Conservation (phyloP, 2,888 invertebrate species). For the Drosophila eohydei region DNA sequence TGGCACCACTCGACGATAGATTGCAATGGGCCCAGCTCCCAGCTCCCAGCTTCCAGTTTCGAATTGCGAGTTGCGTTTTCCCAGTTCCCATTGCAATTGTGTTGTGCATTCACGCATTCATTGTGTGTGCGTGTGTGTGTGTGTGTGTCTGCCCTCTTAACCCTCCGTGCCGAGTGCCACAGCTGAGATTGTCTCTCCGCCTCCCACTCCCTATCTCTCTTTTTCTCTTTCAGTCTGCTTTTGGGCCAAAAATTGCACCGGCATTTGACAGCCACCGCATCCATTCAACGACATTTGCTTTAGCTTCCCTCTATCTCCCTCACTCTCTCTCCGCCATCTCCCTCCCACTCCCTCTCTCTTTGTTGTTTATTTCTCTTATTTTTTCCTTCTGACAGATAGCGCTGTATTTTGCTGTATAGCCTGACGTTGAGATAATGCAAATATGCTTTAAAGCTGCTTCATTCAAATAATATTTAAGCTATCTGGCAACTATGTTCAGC, state of each 20-base stretch:
- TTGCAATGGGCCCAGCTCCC: constrained; percentile 43
- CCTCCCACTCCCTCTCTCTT: background rate
- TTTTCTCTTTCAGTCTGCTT: constrained; percentile 36
- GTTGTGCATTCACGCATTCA: constrained; percentile 59
- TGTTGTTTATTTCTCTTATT: constrained; percentile 8
- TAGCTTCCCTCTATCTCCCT: constrained; percentile 25
- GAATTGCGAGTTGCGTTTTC: constrained; percentile 2
- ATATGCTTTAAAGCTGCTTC: constrained; percentile 24
- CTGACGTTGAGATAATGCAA: constrained; percentile 47
- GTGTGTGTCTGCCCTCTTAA: constrained; percentile 11
- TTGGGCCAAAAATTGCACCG: constrained; percentile 67
- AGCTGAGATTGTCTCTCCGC: constrained; percentile 49
- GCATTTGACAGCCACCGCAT: constrained; percentile 77
- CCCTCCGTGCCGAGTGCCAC: constrained; percentile 11
- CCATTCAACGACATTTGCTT: constrained; percentile 65
- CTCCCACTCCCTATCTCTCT: constrained; percentile 5
- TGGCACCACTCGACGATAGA: constrained; percentile 74
- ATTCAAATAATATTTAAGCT: background rate
- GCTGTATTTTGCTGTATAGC: background rate
- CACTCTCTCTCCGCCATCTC: background rate
- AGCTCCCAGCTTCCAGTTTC: constrained; percentile 3
- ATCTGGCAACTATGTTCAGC: background rate
- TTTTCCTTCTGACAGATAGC: constrained; percentile 8
- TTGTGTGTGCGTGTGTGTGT: constrained; percentile 37
- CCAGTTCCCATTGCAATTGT: constrained; percentile 44